Percentiles rank a stretch among this genome's conserved stretches.
Conservation (phyloP, 2,113 vertebrate species). For the Ceratotherium simum region DNA sequence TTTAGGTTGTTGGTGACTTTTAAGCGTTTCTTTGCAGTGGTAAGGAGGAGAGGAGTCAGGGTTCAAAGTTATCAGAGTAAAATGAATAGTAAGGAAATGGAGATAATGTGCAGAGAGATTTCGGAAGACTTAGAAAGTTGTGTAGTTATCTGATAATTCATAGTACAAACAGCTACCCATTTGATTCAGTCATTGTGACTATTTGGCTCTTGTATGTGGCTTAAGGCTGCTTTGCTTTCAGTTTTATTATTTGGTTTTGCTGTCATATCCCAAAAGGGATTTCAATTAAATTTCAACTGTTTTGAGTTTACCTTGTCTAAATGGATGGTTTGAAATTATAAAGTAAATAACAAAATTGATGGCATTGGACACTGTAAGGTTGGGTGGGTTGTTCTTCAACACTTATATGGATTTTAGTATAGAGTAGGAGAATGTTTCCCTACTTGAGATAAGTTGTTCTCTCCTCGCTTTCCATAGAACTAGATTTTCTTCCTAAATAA, state of each 20-base stretch:
- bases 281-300: conserved; percentile 14
- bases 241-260: conserved; percentile 12
- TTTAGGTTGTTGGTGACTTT: conserved; percentile 38
- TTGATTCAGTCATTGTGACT: neutral
- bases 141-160: conserved; percentile 16
- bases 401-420: neutral
- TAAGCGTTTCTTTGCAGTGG: neutral
- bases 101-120: neutral
- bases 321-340: neutral
- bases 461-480: neutral
- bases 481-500: conserved; percentile 30
- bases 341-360: neutral
- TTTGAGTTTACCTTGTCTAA: conserved; percentile 3
- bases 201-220: neutral
- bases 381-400: neutral
- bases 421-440: neutral
- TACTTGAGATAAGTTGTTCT: conserved; percentile 3
- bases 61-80: conserved; percentile 37
- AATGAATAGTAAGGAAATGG: conserved; percentile 40
- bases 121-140: neutral
- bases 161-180: neutral
- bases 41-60: neutral
- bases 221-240: neutral
- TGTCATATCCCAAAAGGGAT: neutral
- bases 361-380: neutral